Evolutionary conservation across 2,113 vertebrate genomes (phyloP).

Genomic region (Stigmatopora nigra): DNA sequence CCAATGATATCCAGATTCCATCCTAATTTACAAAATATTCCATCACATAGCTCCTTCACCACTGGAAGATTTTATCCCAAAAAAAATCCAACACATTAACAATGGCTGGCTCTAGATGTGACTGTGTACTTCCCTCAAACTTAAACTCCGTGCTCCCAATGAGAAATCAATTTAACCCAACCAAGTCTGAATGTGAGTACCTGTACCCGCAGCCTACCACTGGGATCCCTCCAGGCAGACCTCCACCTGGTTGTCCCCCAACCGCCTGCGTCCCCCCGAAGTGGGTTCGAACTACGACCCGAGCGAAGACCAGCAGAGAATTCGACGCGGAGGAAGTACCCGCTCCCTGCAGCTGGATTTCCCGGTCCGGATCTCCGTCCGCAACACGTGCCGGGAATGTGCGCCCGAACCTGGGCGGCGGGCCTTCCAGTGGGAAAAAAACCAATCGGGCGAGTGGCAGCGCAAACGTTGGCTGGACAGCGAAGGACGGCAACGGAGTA

Average conservation of each 20-base stretch:
- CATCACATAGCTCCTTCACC: too few species aligned
- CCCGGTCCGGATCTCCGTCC: constrained; percentile 28
- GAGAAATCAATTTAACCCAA: too few species aligned
- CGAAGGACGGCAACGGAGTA: constrained; percentile 23
- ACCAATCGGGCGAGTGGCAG: constrained; percentile 59
- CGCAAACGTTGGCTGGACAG: constrained; percentile 24
- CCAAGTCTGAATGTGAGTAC: constrained; percentile 3
- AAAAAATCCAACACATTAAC: too few species aligned
- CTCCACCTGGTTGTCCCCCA: constrained; percentile 81
- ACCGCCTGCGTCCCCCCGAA: constrained; percentile 66
- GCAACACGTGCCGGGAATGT: constrained; percentile 68
- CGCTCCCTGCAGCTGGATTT: constrained; percentile 64
- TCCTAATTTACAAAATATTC: too few species aligned
- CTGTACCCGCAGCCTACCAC: constrained; percentile 74
- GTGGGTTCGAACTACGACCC: constrained; percentile 41
- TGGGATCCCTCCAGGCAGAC: constrained; percentile 88
- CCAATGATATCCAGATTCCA: too few species aligned
- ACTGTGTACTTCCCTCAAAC: too few species aligned
- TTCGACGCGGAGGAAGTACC: constrained; percentile 56
- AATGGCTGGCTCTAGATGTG: too few species aligned
- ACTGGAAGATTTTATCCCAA: too few species aligned
- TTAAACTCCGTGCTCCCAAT: too few species aligned
- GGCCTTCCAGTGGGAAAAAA: constrained; percentile 62
- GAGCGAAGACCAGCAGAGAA: constrained; percentile 36
- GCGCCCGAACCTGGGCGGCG: constrained; percentile 22